These are phyloP conservation scores for Lasioglossum figueresi DNA, from an alignment of 2,888 invertebrate species.

Conservation along the genomic window DNA sequence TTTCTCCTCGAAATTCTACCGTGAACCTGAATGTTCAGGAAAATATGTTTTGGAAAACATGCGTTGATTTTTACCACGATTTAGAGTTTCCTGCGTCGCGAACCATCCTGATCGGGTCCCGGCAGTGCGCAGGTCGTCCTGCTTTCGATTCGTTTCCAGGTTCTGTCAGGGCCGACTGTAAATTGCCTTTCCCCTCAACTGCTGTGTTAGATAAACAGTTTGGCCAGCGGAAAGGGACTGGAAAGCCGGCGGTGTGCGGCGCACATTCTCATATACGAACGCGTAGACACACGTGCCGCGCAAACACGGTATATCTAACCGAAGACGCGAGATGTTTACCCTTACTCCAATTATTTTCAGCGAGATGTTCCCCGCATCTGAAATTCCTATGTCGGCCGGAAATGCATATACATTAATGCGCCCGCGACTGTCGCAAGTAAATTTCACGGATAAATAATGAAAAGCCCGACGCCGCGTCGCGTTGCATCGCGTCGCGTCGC, in stretches of 20 bases:
- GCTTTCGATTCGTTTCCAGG: conserved; percentile 53
- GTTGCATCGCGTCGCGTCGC: background rate
- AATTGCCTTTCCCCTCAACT: conserved; percentile 58
- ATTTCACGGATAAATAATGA: conserved; percentile 28
- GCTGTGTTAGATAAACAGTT: conserved; percentile 64
- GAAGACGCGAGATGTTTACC: conserved; percentile 48
- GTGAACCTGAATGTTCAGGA: background rate
- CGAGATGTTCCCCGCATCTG: conserved; percentile 26
- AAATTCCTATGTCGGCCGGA: conserved; percentile 27
- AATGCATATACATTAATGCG: conserved; percentile 28
- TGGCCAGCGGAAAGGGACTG: conserved; percentile 36
- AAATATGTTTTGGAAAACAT: background rate
- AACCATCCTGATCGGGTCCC: background rate
- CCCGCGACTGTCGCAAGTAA: background rate
- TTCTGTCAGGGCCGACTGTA: conserved; percentile 50
- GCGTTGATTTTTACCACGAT: background rate
- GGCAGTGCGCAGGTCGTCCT: background rate
- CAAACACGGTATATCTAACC: conserved; percentile 42
- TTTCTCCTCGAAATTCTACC: background rate
- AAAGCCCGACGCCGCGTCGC: background rate
- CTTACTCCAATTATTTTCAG: conserved; percentile 51
- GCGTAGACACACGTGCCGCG: conserved; percentile 17
- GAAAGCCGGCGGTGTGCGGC: background rate
- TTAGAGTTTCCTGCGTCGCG: background rate
- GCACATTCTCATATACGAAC: conserved; percentile 6